Base-by-base conservation (phyloP, 2,888 invertebrate genomes). In the Lasioglossum figueresi region DNA sequence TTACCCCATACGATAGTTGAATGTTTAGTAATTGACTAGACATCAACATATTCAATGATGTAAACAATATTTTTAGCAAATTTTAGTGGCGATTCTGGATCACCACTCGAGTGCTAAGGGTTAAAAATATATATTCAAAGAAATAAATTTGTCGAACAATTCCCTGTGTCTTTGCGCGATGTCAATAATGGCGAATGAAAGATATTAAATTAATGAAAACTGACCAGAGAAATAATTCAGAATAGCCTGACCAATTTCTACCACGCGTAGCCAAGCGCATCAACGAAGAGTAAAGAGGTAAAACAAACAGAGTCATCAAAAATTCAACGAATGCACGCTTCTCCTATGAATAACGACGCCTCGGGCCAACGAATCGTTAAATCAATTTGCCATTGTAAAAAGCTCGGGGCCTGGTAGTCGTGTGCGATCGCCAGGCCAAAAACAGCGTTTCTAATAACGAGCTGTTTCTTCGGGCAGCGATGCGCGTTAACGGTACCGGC, bases 401-500 rank as follows among this genome's bases (percentile, higher is more conserved):
- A 45, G 75, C 76, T 73, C 81, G 71, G 63, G 70, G 40, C 10
- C 23, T 27, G 52, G 12, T 43, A 52, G 80, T 63, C 43, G 23
- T 31, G n/a, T 74, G n/a, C 12, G 56, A 43, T 48, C 23, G 34
- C n/a, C 59, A 37, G 43, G 63, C 75, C 59, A 74, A 79, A 73
- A 73, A 66, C 34, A 82, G 71, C 48, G 37, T 74, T 70, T 81
- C 81, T 83, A 76, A 85, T 63, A 80, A 73, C 79, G 71, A 56
- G 48, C 27, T 10, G 27, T 45, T 63, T 76, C 76, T 31, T 82
- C 45, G 56, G 27, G 14, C 48, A 40, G 77, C 52, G 84, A 80
- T 77, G 81, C 74, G 74, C 40, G 80, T 48, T 74, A 83, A 88
- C 80, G 82, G 75, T 63, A 73, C 48, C 66, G 78, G 27, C 59